A percentile compares a stretch with the other conserved stretches of the same genome.
These are phyloP conservation scores for Schmidtea mediterranea DNA, from an alignment of 1,140 invertebrate species.

Conservation along the genomic window DNA sequence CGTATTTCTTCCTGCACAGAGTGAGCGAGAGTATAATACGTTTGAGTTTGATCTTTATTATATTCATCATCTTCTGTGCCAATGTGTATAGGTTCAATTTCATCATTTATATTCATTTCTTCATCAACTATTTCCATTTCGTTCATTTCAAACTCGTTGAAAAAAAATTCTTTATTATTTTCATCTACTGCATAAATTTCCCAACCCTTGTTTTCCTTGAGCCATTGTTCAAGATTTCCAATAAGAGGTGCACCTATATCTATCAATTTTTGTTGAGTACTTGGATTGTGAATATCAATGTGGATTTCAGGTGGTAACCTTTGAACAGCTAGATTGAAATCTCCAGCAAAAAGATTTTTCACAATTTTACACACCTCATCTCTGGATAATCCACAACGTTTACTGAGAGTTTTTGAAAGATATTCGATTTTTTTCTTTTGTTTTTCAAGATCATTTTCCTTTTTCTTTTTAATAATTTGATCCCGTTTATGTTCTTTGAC, in stretches of 20 bases:
- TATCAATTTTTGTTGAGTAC: too few species aligned
- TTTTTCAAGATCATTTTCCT: conserved; percentile 39
- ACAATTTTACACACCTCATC: too few species aligned
- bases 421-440: neutral
- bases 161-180: neutral
- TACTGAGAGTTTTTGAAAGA: too few species aligned
- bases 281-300: too few species aligned
- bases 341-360: too few species aligned
- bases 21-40: conserved; percentile 52
- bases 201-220: neutral
- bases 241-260: too few species aligned
- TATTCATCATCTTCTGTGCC: conserved; percentile 63
- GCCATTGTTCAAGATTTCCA: neutral
- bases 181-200: neutral
- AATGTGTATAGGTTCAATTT: conserved; percentile 10
- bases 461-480: conserved; percentile 18
- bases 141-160: neutral
- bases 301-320: too few species aligned
- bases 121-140: neutral
- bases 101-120: conserved; percentile 7
- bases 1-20: conserved; percentile 67
- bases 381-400: too few species aligned
- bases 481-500: conserved; percentile 29
- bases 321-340: too few species aligned
- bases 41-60: conserved; percentile 23